Evolutionary conservation across 2,888 invertebrate genomes (phyloP).

Genomic region (Dimorphilus gyrociliatus): DNA sequence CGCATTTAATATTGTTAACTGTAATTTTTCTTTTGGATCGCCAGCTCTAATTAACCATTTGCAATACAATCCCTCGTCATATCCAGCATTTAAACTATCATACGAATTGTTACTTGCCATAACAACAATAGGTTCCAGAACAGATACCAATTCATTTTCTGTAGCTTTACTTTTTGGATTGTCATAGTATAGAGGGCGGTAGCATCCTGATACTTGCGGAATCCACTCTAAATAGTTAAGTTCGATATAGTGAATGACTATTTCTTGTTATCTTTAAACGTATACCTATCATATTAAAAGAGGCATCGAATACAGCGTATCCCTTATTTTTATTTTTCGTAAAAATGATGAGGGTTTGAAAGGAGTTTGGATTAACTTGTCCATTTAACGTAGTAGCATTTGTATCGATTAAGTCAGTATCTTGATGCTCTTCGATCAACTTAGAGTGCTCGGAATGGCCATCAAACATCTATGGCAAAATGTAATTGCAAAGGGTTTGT

Average conservation of each 20-base stretch:
- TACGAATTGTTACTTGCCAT: conserved; percentile 2
- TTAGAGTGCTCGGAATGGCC: too few species aligned
- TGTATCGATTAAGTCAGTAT: too few species aligned
- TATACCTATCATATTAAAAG: too few species aligned
- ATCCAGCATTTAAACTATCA: conserved; percentile 1
- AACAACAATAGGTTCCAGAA: conserved; percentile 3
- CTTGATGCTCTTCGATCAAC: too few species aligned
- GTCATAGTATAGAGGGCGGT: conserved; percentile 4
- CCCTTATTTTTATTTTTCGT: too few species aligned
- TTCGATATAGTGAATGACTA: not conserved
- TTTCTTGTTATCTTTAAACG: too few species aligned
- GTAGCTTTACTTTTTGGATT: not conserved
- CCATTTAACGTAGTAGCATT: too few species aligned
- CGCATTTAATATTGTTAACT: conserved; percentile 5
- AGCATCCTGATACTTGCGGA: conserved; percentile 3
- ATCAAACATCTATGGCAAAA: too few species aligned
- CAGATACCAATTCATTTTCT: conserved; percentile 4
- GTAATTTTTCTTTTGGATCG: not conserved
- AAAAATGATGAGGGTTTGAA: too few species aligned
- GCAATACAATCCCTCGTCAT: conserved; percentile 5
- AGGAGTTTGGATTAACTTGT: too few species aligned
- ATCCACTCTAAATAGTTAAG: conserved; percentile 2
- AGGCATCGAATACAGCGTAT: too few species aligned
- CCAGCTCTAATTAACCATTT: conserved; percentile 4
- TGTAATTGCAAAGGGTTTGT: too few species aligned